Base-by-base conservation (phyloP, 2,888 invertebrate species). In the Lepidochitona cinerea region DNA sequence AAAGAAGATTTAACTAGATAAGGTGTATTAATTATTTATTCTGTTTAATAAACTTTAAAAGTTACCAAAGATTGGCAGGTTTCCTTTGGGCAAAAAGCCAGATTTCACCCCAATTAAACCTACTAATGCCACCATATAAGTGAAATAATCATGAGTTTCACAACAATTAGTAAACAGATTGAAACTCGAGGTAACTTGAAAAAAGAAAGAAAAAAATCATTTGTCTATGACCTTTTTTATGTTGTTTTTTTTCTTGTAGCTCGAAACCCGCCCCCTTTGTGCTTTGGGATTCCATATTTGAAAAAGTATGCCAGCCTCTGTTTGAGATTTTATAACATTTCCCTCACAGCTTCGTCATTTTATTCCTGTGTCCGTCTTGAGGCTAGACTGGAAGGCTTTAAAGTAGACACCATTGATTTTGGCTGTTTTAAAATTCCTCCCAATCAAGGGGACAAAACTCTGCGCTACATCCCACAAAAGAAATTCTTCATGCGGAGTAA, bases 191-290 rank as follows among this genome's bases (percentile, higher is more conserved):
- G n/a, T n/a, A n/a, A n/a, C n/a, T n/a, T n/a, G n/a, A n/a, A n/a
- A n/a, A n/a, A n/a, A n/a, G n/a, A n/a, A n/a, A n/a, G n/a, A n/a
- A n/a, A n/a, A n/a, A n/a, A n/a, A n/a, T n/a, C n/a, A n/a, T n/a
- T n/a, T n/a, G n/a, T n/a, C n/a, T n/a, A n/a, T n/a, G n/a, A n/a
- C n/a, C n/a, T n/a, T n/a, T n/a, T n/a, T n/a, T n/a, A n/a, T n/a
- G n/a, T n/a, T n/a, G n/a, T n/a, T 68, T 74, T 66, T 78, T 74
- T 68, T 68, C 59, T 84, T 87, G 69, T 84, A 91, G 91, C 83
- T 23, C 78, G 80, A 14, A 91, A 90, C 75, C 91, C 91, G 5
- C 91, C 91, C 32, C 88, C 91, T 0, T 52, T 90, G 18, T 91
- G 91, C 78, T 86, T 89, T 75, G 88, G 82, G n/a, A 81, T 91